Percentiles rank a stretch among this genome's conserved stretches.
phyloP scores from a whole-genome alignment of 2,113 vertebrate species.

The Acinonyx jubatus region DNA sequence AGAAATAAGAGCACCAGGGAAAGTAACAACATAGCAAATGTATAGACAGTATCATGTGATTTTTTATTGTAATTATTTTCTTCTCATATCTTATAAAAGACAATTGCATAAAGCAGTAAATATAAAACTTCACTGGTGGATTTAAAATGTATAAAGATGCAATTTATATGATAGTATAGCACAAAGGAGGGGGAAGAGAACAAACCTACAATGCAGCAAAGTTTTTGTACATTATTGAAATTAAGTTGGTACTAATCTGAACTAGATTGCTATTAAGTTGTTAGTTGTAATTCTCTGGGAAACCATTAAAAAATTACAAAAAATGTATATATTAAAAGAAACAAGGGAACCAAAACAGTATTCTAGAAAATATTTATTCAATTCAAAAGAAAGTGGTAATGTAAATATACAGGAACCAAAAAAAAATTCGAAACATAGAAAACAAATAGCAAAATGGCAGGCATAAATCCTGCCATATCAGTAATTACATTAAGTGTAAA shows the following conservation, averaged over 20 bases:
- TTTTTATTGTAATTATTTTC: not conserved
- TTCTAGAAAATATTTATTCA: not conserved
- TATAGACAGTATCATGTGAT: not conserved
- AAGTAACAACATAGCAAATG: not conserved
- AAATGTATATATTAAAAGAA: not conserved
- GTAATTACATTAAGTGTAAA: not conserved
- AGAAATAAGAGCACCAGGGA: not conserved
- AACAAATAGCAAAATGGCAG: not conserved
- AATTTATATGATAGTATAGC: not conserved
- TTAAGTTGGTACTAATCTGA: not conserved
- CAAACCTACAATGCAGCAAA: not conserved
- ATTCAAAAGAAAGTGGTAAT: not conserved
- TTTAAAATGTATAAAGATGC: not conserved
- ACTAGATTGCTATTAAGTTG: not conserved
- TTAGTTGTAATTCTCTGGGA: not conserved
- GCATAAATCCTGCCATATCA: not conserved
- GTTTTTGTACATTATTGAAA: not conserved
- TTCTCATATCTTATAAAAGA: slow-evolving; percentile 33
- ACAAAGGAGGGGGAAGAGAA: not conserved
- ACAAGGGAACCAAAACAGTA: not conserved
- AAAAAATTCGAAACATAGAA: not conserved
- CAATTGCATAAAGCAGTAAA: not conserved
- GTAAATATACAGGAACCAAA: not conserved
- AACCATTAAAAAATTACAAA: not conserved
- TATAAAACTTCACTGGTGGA: not conserved